Evolutionary conservation across 2,113 vertebrate species (phyloP), one percentile per base, ranked within the genome.

Genomic region (Nesogale talazaci): DNA sequence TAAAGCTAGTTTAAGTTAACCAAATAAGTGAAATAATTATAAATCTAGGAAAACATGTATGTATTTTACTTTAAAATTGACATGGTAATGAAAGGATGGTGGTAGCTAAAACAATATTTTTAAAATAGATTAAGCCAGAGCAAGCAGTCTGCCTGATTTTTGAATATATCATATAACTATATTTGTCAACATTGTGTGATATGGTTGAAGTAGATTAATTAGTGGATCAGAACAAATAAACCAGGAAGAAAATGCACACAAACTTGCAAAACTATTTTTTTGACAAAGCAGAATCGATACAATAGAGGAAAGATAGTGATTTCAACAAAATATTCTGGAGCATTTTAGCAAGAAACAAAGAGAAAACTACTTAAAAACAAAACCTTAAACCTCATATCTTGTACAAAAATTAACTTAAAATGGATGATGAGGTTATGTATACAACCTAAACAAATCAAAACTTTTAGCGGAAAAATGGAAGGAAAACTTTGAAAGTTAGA

Each of bases 31-130:
- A 93, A 70, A 3, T 52, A 8, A 34, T 2, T n/a, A 34, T 34
- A 79, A 74, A 69, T 67, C 4, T 59, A 82, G 88, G 4, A 74
- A 72, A 14, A 52, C 46, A 52, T 52, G 46, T 52, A 52, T 10
- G 9, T 52, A 52, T 52, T 52, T 52, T 52, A 86, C 38, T 82
- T 22, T 67, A 77, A 84, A 84, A 59, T 93, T 16, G 22, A 46
- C 59, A 38, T 42, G 17, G 3, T 52, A 78, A 74, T 38, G 83
- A 78, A 86, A 46, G 46, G 61, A 90, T 4, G 22, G 83, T 34
- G 86, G 92, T 20, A 57, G 16, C 11, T 56, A 82, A 40, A 88
- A 52, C 34, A 25, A 83, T 52, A 82, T 86, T 96, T n/a, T 34
- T 87, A 70, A 59, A 1, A 22, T 83, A 81, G 1, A 83, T 59